Conservation (phyloP, 2,797 vertebrate species). For the Sebastes kiyomatsui region DNA sequence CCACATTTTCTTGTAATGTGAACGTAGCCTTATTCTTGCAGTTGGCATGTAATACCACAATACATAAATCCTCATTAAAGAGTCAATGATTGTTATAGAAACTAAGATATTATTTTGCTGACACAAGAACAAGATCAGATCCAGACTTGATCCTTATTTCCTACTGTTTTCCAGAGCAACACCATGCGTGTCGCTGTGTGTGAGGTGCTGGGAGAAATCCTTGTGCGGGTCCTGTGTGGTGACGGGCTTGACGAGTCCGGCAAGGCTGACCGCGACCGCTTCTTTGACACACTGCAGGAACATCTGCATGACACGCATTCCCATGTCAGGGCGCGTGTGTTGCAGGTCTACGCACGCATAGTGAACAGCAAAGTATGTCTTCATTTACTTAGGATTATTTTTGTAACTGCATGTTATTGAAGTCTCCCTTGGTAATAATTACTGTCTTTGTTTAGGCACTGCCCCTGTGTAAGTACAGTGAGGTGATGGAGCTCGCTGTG, state of each 20-base stretch:
- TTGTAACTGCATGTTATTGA: not conserved
- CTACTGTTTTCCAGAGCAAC: constrained; percentile 81
- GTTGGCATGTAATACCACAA: not conserved
- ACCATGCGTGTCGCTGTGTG: constrained; percentile 91
- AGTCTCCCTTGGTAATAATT: not conserved
- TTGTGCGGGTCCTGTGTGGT: constrained; percentile 89
- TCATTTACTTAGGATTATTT: not conserved
- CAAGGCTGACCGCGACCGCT: constrained; percentile 89
- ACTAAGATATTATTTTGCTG: not conserved
- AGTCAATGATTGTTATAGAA: not conserved
- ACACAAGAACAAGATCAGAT: not conserved
- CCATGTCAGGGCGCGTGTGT: constrained; percentile 89
- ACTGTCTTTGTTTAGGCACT: constrained; percentile 81
- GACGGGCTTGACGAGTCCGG: constrained; percentile 88
- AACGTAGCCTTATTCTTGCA: not conserved
- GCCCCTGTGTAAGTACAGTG: constrained; percentile 90
- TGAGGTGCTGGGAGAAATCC: constrained; percentile 89
- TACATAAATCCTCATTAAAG: not conserved
- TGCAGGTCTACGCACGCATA: constrained; percentile 91
- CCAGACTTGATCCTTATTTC: not conserved
- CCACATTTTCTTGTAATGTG: too few species aligned
- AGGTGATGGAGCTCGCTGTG: constrained; percentile 90
- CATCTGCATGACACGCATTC: constrained; percentile 89
- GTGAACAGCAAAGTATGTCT: constrained; percentile 90
- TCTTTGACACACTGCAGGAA: constrained; percentile 90